Conservation (phyloP, 2,888 invertebrate genomes). For the Pharmacophagus antenor region DNA sequence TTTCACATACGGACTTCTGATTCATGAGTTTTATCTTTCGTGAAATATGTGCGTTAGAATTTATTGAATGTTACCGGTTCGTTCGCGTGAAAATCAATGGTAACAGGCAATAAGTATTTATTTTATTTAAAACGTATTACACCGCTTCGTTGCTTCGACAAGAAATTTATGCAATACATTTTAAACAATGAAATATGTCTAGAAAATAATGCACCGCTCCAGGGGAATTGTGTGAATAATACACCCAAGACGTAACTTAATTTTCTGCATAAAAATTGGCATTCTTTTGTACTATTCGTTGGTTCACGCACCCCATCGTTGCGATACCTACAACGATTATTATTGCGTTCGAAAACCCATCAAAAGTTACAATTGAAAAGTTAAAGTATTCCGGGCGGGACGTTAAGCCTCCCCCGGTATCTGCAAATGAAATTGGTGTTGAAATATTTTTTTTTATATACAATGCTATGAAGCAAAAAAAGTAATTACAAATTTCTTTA, state of each 20-base stretch:
- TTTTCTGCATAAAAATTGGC: constrained; percentile 76
- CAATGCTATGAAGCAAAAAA: constrained; percentile 47
- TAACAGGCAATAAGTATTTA: constrained; percentile 43
- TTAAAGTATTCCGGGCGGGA: constrained; percentile 78
- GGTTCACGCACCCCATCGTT: constrained; percentile 71
- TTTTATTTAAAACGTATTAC: constrained; percentile 5
- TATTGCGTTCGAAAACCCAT: constrained; percentile 81
- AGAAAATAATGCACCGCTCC: constrained; percentile 31
- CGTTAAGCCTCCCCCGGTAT: constrained; percentile 67
- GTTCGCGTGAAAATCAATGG: constrained; percentile 59
- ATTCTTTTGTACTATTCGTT: constrained; percentile 74
- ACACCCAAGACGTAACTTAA: constrained; percentile 67
- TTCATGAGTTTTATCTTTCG: constrained; percentile 79
- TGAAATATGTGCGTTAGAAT: constrained; percentile 72
- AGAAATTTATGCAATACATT: constrained; percentile 1
- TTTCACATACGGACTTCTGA: constrained; percentile 74
- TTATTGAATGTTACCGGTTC: constrained; percentile 67
- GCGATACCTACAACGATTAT: constrained; percentile 72
- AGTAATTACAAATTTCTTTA: constrained; percentile 44
- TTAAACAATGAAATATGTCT: constrained; percentile 13
- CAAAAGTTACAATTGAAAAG: constrained; percentile 82
- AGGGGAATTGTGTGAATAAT: constrained; percentile 63
- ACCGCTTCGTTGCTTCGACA: not conserved
- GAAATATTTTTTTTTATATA: constrained; percentile 70
- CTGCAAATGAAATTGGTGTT: constrained; percentile 75